Base-by-base conservation (phyloP, 2,113 vertebrate species). In the Macroglossus sobrinus region DNA sequence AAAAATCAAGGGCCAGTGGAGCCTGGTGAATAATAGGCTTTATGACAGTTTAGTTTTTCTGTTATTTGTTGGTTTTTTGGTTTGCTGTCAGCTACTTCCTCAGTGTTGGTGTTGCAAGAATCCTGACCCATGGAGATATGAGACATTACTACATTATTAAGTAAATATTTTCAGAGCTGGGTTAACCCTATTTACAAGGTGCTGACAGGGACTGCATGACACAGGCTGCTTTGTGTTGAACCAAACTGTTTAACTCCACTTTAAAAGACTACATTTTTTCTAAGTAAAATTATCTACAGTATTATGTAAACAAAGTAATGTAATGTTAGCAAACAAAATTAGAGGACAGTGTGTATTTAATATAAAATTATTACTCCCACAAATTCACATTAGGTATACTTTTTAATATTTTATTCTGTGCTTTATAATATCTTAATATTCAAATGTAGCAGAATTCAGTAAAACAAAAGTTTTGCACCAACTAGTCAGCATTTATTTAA, bases 121-220 rank as follows among this genome's bases (percentile, higher is more conserved):
- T 0, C 57, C 40, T 76, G 26, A 84, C 35, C 40, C 33, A 10
- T 78, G 76, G 16, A 74, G 38, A 53, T 43, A 24, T 40, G 35
- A 93, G 81, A 93, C 78, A n/a, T 97, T 81, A 82, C 55, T 93
- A 38, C 43, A 53, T 96, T 93, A 57, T 91, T 85, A 94, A 93
- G 80, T 85, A 91, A 96, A 68, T 94, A 89, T 94, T 97, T 96
- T 93, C 89, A 82, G 81, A 93, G 11, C 50, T 68, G 30, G 72
- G 26, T 43, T 91, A 40, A 89, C 50, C 19, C 40, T 69, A 13
- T 89, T 94, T 91, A 71, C 84, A 78, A 3, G 28, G 9, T 84
- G 66, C 59, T 90, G 18, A 33, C n/a, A 8, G 16, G 50, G 35
- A 50, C 5, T 2, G 38, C 8, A 35, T 15, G 43, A 69, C 22